Evolutionary conservation across 2,113 vertebrate species (phyloP), one percentile per base, ranked within the genome.

Genomic region (Antechinus flavipes): DNA sequence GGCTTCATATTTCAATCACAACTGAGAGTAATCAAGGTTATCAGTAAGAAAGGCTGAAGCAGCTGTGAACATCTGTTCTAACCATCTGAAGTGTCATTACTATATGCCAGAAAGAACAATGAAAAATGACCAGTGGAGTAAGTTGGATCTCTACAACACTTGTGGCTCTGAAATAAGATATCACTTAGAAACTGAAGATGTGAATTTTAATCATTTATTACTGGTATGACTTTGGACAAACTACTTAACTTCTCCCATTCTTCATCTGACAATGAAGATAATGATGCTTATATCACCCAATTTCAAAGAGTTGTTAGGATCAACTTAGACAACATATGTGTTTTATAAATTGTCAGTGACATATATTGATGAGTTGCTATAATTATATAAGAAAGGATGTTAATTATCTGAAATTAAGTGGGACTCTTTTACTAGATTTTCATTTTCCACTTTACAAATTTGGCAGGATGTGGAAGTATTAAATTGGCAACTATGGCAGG

Each of bases 121-220:
- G 91, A 94, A 93, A 94, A 91, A 8, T 89, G 76, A 50, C 54
- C 30, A 52, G 23, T 54, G 89, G 49, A 89, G 23, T 76, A 93
- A 55, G 76, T 76, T 52, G 84, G 58, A 54, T 90, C 30, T 91
- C 56, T 76, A 55, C 25, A 94, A 14, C 58, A 55, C 16, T 50
- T 94, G 76, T 22, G 91, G 58, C 76, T 94, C 56, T 92, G 49
- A 96, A 92, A 91, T 92, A 91, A 95, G 92, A 94, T 52, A 54
- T 52, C 56, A 12, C 94, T 47, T 4, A 56, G 27, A 93, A 91
- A 47, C 6, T n/a, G 12, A n/a, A 76, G 35, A 19, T 76, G 5
- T 76, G 16, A 76, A 8, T 76, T n/a, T 76, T 76, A 76, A n/a
- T 76, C 27, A 58, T 68, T 76, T n/a, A 91, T 27, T 54, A 58